Evolutionary conservation across 53 echinoderm and acorn worm genomes (phyloP), one percentile per base, ranked within the genome.

Genomic region (Crossaster papposus): DNA sequence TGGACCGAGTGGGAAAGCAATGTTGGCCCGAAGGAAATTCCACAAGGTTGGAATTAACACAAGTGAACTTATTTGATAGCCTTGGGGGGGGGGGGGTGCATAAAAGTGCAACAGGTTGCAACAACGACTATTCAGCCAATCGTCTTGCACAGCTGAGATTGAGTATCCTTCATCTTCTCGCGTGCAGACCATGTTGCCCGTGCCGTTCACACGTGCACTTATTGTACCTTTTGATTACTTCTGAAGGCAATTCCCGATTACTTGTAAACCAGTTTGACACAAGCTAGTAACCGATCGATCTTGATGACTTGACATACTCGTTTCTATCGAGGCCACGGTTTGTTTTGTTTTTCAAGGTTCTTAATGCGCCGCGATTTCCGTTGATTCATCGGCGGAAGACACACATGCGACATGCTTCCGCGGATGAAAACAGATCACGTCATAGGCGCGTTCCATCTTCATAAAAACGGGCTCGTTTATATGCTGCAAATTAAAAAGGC

Each of bases 381-480:
- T 29, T 83, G 83, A 83, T 83, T 17, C 51, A 83, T 83, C 68
- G 44, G 6, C 4, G 36, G 50, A 64, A 35, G 37, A 26, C 37
- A 70, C 70, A 83, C 44, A 65, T 24, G 63, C 44, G 83, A 83
- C 68, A n/a, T 74, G 38, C 35, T 24, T 35, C 65, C 70, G 29
- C 36, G 29, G 28, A 38, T n/a, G 15, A 14, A 44, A 68, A 70
- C 83, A 29, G 70, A 83, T 83, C 24, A n/a, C 23, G 12, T 20
- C 36, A 50, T 65, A 68, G 36, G 37, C 26, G 70, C 83, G 17
- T 70, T 65, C 83, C 83, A 65, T 70, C 83, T 64, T 83, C 68
- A 64, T 81, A 26, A 65, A 83, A n/a, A 26, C 68, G 14, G n/a
- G 81, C 9, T 24, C 30, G 65, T 83, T n/a, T n/a, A n/a, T n/a